A percentile compares a stretch with the other conserved stretches of the same genome.
Conservation (phyloP, 1,140 invertebrate species). For the Dysdera silvatica region DNA sequence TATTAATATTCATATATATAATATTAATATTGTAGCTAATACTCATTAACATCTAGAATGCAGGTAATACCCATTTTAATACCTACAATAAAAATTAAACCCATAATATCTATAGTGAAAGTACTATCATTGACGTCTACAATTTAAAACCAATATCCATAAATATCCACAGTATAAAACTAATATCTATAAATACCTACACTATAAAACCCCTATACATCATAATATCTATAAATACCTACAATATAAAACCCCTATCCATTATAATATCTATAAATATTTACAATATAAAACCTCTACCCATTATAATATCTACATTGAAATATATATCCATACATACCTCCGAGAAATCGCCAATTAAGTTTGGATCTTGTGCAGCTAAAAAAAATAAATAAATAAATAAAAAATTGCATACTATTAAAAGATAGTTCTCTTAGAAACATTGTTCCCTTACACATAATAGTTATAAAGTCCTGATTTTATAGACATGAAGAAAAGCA, state of each 20-base stretch:
- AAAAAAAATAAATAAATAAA: neutral
- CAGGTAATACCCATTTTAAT: too few species aligned
- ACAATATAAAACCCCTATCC: neutral
- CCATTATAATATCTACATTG: neutral
- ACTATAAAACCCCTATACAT: neutral
- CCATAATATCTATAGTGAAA: too few species aligned
- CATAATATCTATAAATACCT: neutral
- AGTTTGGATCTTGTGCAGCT: slow-evolving; percentile 51
- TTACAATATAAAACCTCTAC: neutral
- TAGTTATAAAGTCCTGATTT: neutral
- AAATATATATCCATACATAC: neutral
- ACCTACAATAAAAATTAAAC: too few species aligned
- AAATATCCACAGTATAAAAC: neutral
- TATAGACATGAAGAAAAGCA: neutral
- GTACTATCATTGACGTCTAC: too few species aligned
- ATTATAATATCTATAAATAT: neutral
- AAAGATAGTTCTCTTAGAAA: neutral
- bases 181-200: neutral
- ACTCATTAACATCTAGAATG: too few species aligned
- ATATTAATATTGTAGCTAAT: too few species aligned
- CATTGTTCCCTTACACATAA: neutral
- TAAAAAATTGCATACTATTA: neutral
- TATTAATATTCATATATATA: too few species aligned
- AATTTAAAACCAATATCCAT: too few species aligned
- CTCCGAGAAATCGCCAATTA: slow-evolving; percentile 75